Evolutionary conservation across 2,888 invertebrate species (phyloP), one percentile per base, ranked within the genome.

Genomic region (Cephus pygmeus): DNA sequence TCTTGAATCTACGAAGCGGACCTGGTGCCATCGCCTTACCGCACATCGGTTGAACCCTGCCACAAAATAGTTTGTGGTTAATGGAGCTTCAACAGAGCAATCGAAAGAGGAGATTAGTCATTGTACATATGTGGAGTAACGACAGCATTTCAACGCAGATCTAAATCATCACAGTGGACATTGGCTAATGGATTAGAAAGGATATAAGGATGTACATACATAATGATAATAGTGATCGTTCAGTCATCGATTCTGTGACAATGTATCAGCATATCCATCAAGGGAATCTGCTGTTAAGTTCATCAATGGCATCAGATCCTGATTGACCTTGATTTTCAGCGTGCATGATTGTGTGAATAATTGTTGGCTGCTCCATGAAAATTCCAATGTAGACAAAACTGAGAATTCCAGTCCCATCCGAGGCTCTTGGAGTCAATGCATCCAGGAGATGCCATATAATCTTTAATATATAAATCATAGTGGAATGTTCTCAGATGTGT

Each of bases 401-500:
- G 40, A 56, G 56, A 56, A 6, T 15, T 56, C 56, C 56, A 56
- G 56, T 56, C 56, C 56, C 56, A 56, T 23, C 23, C 56, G 23
- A 56, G 56, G 23, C 56, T 71, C 56, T 73, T 69, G 73, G 35
- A 76, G 33, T n/a, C 15, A 76, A 73, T 56, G 34, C 75, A 75
- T 76, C 75, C 79, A 75, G 71, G 73, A 30, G 75, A 77, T 77
- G 31, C 69, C 30, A 15, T 34, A 34, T 34, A 33, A 34, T 73
- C 71, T 73, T 73, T 12, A 73, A 73, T 73, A 23, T 73, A 73
- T 23, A 34, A 73, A 23, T 34, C n/a, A 35, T 23, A 31, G 12
- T 73, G 12, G 73, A 71, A 36, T 23, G n/a, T 75, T 73, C 73
- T 75, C 69, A 75, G 12, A 15, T 73, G 78, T 35, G 68, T 81